Conservation (phyloP, 2,797 vertebrate species). For the Gymnothorax javanicus region DNA sequence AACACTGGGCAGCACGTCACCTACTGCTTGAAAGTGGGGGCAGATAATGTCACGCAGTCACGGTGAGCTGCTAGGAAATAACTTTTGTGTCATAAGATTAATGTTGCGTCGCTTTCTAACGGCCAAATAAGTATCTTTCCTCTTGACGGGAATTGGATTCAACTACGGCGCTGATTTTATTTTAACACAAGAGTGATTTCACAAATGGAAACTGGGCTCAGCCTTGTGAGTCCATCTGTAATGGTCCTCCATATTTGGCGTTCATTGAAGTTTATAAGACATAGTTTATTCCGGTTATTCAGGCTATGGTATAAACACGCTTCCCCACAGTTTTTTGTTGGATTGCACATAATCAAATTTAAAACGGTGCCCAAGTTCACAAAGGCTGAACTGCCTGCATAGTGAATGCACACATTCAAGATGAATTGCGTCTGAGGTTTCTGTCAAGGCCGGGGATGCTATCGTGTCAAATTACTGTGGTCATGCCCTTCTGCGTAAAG, state of each 20-base stretch:
- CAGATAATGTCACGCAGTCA: background rate
- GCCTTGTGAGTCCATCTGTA: slow-evolving; percentile 5
- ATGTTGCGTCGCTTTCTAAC: slow-evolving; percentile 35
- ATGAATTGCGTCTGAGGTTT: background rate
- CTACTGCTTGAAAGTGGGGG: background rate
- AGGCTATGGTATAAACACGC: background rate
- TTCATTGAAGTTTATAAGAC: slow-evolving; percentile 14
- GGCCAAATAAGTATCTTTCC: slow-evolving; percentile 33
- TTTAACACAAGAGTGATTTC: slow-evolving; percentile 30
- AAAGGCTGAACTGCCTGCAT: background rate
- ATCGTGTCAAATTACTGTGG: background rate
- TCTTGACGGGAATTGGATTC: slow-evolving; percentile 28
- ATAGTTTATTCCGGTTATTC: background rate
- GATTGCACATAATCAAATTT: background rate
- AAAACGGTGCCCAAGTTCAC: background rate
- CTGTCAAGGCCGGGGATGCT: background rate
- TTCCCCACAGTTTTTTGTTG: background rate
- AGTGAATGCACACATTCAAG: background rate
- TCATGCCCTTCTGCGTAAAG: background rate
- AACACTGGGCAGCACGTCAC: background rate
- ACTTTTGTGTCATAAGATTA: slow-evolving; percentile 32
- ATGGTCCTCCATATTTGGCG: background rate
- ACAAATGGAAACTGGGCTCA: slow-evolving; percentile 27
- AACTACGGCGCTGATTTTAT: slow-evolving; percentile 26
- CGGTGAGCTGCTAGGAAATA: slow-evolving; percentile 30